phyloP scores from a whole-genome alignment of 2,888 invertebrate species.

The Carterocephalus palaemon region DNA sequence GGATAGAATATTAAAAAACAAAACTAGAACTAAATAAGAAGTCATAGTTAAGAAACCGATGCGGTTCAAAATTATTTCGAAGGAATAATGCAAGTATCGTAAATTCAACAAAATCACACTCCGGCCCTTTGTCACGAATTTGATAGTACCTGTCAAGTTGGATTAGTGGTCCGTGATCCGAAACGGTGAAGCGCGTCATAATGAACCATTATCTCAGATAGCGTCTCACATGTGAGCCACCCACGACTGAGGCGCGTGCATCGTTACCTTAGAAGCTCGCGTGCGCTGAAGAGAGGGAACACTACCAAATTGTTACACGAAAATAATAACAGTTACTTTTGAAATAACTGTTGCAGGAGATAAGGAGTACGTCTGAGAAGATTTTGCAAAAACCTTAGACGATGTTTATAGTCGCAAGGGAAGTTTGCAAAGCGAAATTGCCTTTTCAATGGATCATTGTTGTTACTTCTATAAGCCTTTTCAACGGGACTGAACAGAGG shows the following conservation, averaged over 20 bases:
- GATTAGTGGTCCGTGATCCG: conserved; percentile 30
- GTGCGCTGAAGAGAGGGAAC: conserved; percentile 27
- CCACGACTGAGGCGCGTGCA: conserved; percentile 39
- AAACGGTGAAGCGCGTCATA: conserved; percentile 48
- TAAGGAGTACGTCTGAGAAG: not conserved
- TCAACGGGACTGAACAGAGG: too few species aligned
- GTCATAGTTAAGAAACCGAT: too few species aligned
- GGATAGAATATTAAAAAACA: not conserved
- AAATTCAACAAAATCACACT: too few species aligned
- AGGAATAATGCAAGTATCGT: too few species aligned
- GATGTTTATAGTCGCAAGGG: too few species aligned
- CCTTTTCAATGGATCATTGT: too few species aligned
- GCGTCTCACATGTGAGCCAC: conserved; percentile 49
- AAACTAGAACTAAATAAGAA: not conserved
- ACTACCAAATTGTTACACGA: too few species aligned
- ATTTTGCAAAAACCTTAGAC: too few species aligned
- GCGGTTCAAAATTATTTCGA: too few species aligned
- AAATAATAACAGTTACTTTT: too few species aligned
- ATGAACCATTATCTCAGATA: conserved; percentile 53
- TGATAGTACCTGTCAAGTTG: conserved; percentile 15
- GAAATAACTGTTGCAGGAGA: not conserved
- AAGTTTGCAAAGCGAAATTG: too few species aligned
- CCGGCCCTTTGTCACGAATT: conserved; percentile 7
- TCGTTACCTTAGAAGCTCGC: conserved; percentile 27
- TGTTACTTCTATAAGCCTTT: too few species aligned